A percentile compares a stretch with the other conserved stretches of the same genome.
These are phyloP conservation scores for Gastracanthus pulcherrimus DNA, from an alignment of 2,888 invertebrate genomes.

Conservation along the genomic window DNA sequence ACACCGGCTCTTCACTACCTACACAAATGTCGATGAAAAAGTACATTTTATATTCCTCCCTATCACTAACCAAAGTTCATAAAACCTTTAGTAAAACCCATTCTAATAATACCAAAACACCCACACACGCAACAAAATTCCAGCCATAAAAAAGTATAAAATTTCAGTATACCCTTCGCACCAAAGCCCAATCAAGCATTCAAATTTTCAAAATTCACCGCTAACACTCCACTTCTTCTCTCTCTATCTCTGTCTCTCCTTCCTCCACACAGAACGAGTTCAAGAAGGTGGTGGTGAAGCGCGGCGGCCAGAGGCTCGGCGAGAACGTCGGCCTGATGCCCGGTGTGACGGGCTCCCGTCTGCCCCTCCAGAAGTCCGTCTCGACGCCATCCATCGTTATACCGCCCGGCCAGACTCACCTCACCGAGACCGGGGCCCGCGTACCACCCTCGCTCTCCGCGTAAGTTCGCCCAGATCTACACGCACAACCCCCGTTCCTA, in stretches of 20 bases:
- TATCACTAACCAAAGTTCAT: no score
- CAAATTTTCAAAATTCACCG: neutral
- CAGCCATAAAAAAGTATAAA: no score
- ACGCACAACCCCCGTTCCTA: neutral
- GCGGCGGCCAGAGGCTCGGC: constrained; percentile 78
- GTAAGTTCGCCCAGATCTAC: no score
- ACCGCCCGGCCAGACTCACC: constrained; percentile 81
- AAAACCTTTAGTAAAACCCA: no score
- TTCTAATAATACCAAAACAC: no score
- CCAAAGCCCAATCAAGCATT: neutral
- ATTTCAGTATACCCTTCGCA: no score
- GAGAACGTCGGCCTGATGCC: constrained; percentile 73
- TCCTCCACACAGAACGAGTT: constrained; percentile 72
- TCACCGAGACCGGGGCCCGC: constrained; percentile 78
- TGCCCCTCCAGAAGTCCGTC: constrained; percentile 93
- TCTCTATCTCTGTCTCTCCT: neutral
- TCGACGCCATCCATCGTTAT: constrained; percentile 94
- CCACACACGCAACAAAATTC: neutral
- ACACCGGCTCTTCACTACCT: no score
- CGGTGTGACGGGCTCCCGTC: constrained; percentile 81
- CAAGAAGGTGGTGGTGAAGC: constrained; percentile 83
- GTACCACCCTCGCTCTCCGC: constrained; percentile 80
- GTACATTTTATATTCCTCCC: no score
- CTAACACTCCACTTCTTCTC: neutral
- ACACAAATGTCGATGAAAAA: no score